Conservation (phyloP, 1,140 invertebrate species). For the Tetranychus cinnabarinus region DNA sequence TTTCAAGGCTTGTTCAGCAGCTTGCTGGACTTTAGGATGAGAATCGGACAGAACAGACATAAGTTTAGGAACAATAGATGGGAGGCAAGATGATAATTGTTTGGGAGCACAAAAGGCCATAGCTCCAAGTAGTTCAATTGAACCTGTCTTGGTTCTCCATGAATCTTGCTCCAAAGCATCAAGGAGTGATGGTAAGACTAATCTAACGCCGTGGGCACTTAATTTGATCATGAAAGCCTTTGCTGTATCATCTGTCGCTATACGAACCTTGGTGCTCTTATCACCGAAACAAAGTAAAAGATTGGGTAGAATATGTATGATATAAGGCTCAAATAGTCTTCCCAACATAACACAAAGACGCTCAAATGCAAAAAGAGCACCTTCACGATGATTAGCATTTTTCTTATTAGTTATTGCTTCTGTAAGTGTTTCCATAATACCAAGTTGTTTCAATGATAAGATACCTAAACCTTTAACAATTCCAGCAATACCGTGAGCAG, state of each 20-base stretch:
- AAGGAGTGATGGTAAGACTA: conserved; percentile 68
- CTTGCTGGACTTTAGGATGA: conserved; percentile 90
- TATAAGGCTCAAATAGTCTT: conserved; percentile 90
- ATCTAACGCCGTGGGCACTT: conserved; percentile 84
- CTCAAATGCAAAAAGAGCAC: conserved; percentile 89
- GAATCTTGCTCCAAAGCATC: conserved; percentile 87
- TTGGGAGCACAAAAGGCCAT: conserved; percentile 98
- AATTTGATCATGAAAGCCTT: conserved; percentile 90
- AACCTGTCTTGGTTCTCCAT: conserved; percentile 93
- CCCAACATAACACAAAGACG: conserved; percentile 86
- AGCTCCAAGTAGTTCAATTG: conserved; percentile 81
- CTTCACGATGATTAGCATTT: conserved; percentile 74
- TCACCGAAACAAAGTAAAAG: conserved; percentile 89
- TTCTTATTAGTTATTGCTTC: conserved; percentile 91
- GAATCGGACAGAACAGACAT: conserved; percentile 94
- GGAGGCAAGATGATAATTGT: conserved; percentile 87
- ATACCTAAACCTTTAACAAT: conserved; percentile 87
- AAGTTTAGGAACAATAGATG: conserved; percentile 91
- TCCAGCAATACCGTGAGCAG: conserved; percentile 28
- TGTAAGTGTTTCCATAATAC: conserved; percentile 82
- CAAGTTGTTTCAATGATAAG: conserved; percentile 72
- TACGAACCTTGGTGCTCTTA: conserved; percentile 42
- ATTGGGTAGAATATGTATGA: conserved; percentile 85
- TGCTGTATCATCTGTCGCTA: conserved; percentile 76
- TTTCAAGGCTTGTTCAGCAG: conserved; percentile 75